Evolutionary conservation across 2,797 vertebrate genomes (phyloP).

Genomic region (Sparidentex hasta): DNA sequence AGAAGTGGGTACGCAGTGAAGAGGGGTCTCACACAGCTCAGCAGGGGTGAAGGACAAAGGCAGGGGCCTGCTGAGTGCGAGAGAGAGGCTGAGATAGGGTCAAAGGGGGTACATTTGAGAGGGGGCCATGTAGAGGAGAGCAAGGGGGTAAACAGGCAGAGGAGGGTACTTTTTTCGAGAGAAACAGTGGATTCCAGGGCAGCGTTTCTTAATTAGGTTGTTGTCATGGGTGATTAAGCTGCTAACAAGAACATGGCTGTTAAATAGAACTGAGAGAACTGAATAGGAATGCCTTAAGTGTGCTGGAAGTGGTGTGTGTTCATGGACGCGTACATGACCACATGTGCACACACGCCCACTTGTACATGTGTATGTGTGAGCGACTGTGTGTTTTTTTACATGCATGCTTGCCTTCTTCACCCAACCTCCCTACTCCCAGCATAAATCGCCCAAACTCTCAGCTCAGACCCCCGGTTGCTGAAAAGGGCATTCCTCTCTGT

Average conservation of each 20-base stretch:
- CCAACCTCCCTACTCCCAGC: constrained; percentile 29
- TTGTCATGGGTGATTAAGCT: constrained; percentile 79
- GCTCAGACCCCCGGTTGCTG: neutral
- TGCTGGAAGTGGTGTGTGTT: constrained; percentile 24
- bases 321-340: neutral
- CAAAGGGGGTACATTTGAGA: constrained; percentile 35
- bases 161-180: constrained; percentile 55
- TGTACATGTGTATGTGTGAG: neutral
- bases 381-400: constrained; percentile 8
- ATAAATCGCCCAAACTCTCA: constrained; percentile 22
- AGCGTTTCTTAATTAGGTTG: constrained; percentile 79
- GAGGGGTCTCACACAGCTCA: constrained; percentile 18
- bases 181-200: constrained; percentile 69
- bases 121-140: constrained; percentile 55
- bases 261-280: constrained; percentile 39
- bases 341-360: constrained; percentile 3
- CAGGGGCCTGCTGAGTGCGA: constrained; percentile 12
- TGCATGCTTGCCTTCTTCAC: constrained; percentile 33
- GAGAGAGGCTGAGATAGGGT: constrained; percentile 24
- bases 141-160: constrained; percentile 19
- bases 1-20: constrained; percentile 18
- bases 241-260: constrained; percentile 63
- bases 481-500: neutral
- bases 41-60: constrained; percentile 35
- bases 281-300: constrained; percentile 35